These are phyloP conservation scores for Lycocerus yunnanus DNA, from an alignment of 2,888 invertebrate species.

Conservation along the genomic window DNA sequence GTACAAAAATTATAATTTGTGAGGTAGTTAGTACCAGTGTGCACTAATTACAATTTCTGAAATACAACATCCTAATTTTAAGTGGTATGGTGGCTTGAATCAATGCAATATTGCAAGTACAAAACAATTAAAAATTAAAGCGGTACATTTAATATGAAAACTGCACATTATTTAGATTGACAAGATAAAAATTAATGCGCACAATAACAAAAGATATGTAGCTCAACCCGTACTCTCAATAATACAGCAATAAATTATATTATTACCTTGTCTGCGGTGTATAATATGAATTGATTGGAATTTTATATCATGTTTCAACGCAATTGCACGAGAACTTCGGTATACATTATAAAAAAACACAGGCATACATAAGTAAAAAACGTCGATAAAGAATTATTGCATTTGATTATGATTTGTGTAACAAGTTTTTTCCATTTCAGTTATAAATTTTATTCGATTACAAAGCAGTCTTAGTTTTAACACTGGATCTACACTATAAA, in stretches of 20 bases:
- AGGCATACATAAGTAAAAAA: conserved; percentile 49
- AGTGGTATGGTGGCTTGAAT: background rate
- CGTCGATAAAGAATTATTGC: conserved; percentile 46
- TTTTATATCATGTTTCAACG: conserved; percentile 55
- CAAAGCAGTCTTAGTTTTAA: background rate
- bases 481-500: background rate
- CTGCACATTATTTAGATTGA: conserved; percentile 38
- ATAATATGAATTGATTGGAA: conserved; percentile 58
- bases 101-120: background rate
- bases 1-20: too few relatives aligned
- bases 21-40: too few relatives aligned
- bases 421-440: conserved; percentile 35
- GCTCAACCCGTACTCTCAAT: conserved; percentile 43
- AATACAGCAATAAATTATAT: conserved; percentile 57
- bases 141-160: background rate
- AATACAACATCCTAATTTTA: background rate
- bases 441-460: conserved; percentile 14
- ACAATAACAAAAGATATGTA: conserved; percentile 48
- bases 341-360: conserved; percentile 44
- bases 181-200: conserved; percentile 43
- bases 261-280: conserved; percentile 57
- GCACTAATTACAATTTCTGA: too few relatives aligned
- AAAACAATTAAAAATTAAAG: background rate
- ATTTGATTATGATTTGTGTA: conserved; percentile 51
- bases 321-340: conserved; percentile 52